Base-by-base conservation (phyloP, 2,888 invertebrate genomes). In the Platypus cylindrus region DNA sequence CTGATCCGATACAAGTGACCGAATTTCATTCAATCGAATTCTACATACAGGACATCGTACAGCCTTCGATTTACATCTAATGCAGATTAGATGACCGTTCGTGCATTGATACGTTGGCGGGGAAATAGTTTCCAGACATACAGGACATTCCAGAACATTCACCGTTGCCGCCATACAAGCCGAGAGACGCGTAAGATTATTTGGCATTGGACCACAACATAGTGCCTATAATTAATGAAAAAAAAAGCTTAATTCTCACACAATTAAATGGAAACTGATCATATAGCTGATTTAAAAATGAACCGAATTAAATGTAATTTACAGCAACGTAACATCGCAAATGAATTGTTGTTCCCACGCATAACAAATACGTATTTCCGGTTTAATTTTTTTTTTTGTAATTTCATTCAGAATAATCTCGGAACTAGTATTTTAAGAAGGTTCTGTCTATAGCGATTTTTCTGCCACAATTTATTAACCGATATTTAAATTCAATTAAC, bases 31-130 rank as follows among this genome's bases (percentile, higher is more conserved):
- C 37, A 68, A 65, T 43, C 65, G 63, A 26, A 71, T 66, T 24
- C 76, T 63, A 48, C 77, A 77, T 3, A 75, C 65, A 1, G 77
- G 76, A 52, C 76, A 77, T 36, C 65, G 63, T 41, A 68, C 65
- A 13, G 73, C 67, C 51, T 70, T 71, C 11, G 68, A 60, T 46
- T 73, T 67, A 48, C 76, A 77, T 38, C 64, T 64, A 20, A 66
- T 62, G 52, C 76, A 76, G 28, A 75, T 64, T 41, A 76, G 61
- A 52, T 77, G 77, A 1, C 77, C 76, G 48, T 75, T 72, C 34
- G 72, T 70, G 49, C 77, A 77, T 49, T 76, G 75, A 44, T 71
- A 67, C 1, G 70, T 69, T 3, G 76, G 76, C 8, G 75, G 70
- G 23, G 63, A 54, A 38, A 74, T 71, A 33, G 71, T 73, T 44